These are phyloP conservation scores for Embidobia sp. DNA, from an alignment of 2,888 invertebrate species.

Conservation along the genomic window DNA sequence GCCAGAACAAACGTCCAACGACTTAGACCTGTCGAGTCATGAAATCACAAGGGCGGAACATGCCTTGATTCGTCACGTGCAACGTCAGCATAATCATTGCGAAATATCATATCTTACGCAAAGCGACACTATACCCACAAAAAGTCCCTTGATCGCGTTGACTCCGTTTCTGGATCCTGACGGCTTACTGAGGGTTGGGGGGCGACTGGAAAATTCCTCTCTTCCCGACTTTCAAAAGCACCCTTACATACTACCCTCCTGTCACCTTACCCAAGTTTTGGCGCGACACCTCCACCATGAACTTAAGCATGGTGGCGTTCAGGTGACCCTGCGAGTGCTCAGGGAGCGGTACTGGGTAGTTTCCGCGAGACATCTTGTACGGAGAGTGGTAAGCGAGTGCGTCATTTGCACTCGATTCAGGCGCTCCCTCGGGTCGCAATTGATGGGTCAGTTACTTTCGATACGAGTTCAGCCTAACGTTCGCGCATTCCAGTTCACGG, in stretches of 20 bases:
- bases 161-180: neutral
- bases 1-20: no score
- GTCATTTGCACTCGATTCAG: constrained; percentile 21
- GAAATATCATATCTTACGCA: no score
- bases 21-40: no score
- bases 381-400: neutral
- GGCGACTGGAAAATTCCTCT: neutral
- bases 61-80: no score
- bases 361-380: constrained; percentile 10
- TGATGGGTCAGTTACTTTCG: constrained; percentile 67
- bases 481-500: constrained; percentile 50
- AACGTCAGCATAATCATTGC: no score
- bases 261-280: neutral
- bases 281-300: neutral
- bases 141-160: neutral
- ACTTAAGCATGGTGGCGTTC: constrained; percentile 37
- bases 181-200: neutral
- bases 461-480: neutral
- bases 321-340: constrained; percentile 33
- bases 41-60: no score
- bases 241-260: neutral
- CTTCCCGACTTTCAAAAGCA: neutral
- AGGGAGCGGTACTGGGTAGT: constrained; percentile 48
- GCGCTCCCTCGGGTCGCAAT: constrained; percentile 12
- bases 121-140: no score